Conservation (phyloP, 2,113 vertebrate genomes). For the Copsychus sechellarum region DNA sequence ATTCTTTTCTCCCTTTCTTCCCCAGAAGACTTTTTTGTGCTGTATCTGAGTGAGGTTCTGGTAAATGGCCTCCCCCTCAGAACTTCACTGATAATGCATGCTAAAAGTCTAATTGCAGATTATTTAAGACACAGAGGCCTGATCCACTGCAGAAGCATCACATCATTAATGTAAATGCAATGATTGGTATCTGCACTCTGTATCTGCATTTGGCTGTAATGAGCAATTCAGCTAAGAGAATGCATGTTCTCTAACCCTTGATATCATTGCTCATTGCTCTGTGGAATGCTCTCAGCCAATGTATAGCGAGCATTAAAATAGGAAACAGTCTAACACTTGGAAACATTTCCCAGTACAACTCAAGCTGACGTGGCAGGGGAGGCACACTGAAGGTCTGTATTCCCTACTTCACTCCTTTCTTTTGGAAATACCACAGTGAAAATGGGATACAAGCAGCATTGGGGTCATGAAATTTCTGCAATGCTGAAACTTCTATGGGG, state of each 20-base stretch:
- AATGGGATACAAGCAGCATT: neutral
- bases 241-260: neutral
- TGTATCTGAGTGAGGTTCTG: neutral
- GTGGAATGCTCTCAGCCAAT: neutral
- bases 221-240: neutral
- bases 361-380: neutral
- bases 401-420: neutral
- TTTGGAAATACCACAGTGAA: neutral
- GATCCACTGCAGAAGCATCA: neutral
- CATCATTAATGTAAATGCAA: neutral
- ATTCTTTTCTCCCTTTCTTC: neutral
- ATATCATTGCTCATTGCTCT: neutral
- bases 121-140: neutral
- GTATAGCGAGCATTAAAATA: neutral
- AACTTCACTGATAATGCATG: neutral
- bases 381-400: neutral
- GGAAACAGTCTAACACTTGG: neutral
- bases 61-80: neutral
- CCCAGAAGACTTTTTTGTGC: neutral
- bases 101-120: neutral
- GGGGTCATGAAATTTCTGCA: neutral
- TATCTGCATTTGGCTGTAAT: neutral
- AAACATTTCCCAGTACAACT: neutral
- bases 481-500: accelerated
- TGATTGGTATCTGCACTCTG: neutral